Evolutionary conservation across 2,797 vertebrate genomes (phyloP).

Genomic region (Spheniscus humboldti): DNA sequence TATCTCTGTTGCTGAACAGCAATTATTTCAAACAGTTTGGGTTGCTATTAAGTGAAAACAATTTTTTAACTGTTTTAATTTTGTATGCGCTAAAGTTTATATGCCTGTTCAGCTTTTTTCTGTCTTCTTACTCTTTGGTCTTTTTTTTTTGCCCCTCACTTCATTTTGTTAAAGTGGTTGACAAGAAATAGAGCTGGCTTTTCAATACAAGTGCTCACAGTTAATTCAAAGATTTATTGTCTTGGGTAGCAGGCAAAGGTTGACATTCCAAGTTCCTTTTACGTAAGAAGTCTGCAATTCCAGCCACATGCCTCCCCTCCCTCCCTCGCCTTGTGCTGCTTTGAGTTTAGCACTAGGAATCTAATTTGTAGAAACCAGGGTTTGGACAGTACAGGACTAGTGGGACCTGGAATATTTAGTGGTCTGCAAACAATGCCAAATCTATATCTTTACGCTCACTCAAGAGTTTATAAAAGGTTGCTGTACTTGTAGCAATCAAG

Average conservation of each 20-base stretch:
- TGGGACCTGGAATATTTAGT: background rate
- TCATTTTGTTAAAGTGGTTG: conserved; percentile 16
- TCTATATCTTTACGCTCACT: background rate
- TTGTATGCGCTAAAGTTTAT: background rate
- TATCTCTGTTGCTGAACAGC: conserved; percentile 9
- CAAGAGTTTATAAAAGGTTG: background rate
- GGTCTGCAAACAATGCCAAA: background rate
- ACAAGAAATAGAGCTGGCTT: background rate
- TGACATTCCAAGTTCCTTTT: background rate
- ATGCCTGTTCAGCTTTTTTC: conserved; percentile 14
- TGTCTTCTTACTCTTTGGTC: background rate
- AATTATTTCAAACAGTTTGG: conserved; percentile 33
- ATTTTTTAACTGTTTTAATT: conserved; percentile 32
- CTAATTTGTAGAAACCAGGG: background rate
- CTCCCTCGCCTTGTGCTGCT: background rate
- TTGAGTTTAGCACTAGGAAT: background rate
- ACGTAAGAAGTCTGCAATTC: background rate
- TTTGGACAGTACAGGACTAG: background rate
- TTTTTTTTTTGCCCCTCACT: background rate
- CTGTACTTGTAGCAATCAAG: background rate
- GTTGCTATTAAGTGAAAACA: conserved; percentile 18
- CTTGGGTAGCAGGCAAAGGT: background rate
- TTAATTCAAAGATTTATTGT: conserved; percentile 19
- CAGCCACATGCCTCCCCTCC: background rate
- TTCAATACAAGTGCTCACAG: background rate